phyloP scores from a whole-genome alignment of 2,888 invertebrate genomes.

The Crematogaster levior region DNA sequence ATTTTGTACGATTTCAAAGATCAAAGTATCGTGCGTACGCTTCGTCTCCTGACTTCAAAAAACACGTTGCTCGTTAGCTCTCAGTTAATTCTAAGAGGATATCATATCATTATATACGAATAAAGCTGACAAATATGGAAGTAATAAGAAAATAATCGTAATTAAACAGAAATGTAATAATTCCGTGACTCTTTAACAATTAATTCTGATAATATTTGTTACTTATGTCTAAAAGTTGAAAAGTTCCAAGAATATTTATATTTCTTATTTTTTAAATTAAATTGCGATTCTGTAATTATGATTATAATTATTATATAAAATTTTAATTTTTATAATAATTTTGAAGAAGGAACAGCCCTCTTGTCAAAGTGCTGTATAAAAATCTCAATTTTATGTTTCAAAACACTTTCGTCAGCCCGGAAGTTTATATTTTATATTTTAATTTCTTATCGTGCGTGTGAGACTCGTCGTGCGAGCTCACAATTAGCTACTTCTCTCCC shows the following conservation, averaged over 20 bases:
- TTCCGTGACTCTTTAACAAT: not conserved
- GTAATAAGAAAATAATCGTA: not conserved
- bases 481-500: constrained; percentile 35
- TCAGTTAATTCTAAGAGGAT: not conserved
- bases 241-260: not conserved
- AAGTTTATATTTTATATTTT: no score
- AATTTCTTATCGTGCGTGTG: constrained; percentile 28
- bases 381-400: not conserved
- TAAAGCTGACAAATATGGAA: not conserved
- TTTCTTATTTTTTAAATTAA: not conserved
- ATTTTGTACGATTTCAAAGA: not conserved
- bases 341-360: not conserved
- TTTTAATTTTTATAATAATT: not conserved
- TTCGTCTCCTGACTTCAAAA: not conserved
- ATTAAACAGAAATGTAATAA: not conserved
- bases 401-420: not conserved
- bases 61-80: not conserved
- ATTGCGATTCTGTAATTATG: not conserved
- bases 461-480: constrained; percentile 17
- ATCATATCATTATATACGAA: no score
- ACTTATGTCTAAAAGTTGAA: not conserved
- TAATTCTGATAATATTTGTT: not conserved
- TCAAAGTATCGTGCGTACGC: not conserved
- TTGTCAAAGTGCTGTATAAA: not conserved
- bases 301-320: not conserved